Conservation (phyloP, 1,140 invertebrate species). For the Vanessa atalanta region DNA sequence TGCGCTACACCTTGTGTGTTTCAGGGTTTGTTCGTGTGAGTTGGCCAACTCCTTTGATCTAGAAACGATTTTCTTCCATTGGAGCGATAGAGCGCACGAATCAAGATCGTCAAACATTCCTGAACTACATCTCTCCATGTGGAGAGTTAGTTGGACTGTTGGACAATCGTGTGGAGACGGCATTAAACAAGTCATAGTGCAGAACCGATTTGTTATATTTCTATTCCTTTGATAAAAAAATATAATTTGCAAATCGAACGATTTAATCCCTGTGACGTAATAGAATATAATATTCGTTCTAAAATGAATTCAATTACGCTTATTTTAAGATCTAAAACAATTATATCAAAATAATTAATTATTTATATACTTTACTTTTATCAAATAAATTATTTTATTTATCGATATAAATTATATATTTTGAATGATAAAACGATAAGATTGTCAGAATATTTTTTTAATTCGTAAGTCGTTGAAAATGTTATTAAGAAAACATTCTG, state of each 20-base stretch:
- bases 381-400: slow-evolving; percentile 22
- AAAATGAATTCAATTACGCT: neutral
- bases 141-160: too few relatives aligned
- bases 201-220: too few relatives aligned
- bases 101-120: too few relatives aligned
- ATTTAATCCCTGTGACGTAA: neutral
- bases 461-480: neutral
- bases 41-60: too few relatives aligned
- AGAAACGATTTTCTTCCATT: too few relatives aligned
- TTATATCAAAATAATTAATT: neutral
- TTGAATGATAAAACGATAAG: slow-evolving; percentile 36
- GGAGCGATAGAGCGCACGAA: too few relatives aligned
- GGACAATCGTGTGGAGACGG: too few relatives aligned
- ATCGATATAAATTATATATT: slow-evolving; percentile 36
- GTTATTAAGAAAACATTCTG: neutral
- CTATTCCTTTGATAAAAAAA: neutral
- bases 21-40: too few relatives aligned
- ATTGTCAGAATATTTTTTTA: slow-evolving; percentile 20
- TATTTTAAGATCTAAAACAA: neutral
- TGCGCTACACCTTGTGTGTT: too few relatives aligned
- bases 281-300: neutral
- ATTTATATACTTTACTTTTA: slow-evolving; percentile 4
- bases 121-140: too few relatives aligned
- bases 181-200: too few relatives aligned
- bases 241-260: slow-evolving; percentile 5